A percentile compares a stretch with the other conserved stretches of the same genome.
These are phyloP conservation scores for Desmodus rotundus DNA, from an alignment of 2,113 vertebrate genomes.

Conservation along the genomic window DNA sequence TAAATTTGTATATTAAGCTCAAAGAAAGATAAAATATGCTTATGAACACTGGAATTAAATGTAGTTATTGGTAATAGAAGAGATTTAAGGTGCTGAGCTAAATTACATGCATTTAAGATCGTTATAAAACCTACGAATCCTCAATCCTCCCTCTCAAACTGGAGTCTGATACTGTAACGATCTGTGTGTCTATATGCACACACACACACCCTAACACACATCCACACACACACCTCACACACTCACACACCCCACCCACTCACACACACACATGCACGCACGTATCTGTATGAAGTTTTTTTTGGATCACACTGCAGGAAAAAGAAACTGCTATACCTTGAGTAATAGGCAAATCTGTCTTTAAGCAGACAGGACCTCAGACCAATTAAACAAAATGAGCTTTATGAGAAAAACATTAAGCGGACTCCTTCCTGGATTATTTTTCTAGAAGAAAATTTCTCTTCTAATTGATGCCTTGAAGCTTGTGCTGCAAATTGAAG, in stretches of 20 bases:
- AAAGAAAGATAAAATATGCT: neutral
- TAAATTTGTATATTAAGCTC: neutral
- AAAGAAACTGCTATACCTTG: neutral
- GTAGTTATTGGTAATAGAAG: neutral
- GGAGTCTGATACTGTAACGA: neutral
- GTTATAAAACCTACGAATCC: neutral
- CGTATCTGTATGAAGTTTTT: neutral
- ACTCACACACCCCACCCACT: neutral
- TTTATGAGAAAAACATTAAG: conserved; percentile 47
- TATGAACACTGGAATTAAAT: neutral
- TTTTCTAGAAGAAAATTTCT: conserved; percentile 58
- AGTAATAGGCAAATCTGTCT: neutral
- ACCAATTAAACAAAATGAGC: conserved; percentile 51
- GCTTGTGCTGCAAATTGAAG: conserved; percentile 74
- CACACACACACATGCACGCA: neutral
- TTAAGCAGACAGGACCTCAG: neutral
- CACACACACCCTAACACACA: neutral
- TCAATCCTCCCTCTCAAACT: neutral
- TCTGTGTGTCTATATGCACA: neutral
- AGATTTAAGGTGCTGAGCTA: neutral
- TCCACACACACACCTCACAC: no score
- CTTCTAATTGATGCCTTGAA: conserved; percentile 76
- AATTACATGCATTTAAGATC: neutral
- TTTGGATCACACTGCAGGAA: neutral
- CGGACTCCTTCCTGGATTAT: conserved; percentile 37